Percentiles rank a stretch among this genome's conserved stretches.
These are phyloP conservation scores for Papilio protenor DNA, from an alignment of 2,888 invertebrate species.

Conservation along the genomic window DNA sequence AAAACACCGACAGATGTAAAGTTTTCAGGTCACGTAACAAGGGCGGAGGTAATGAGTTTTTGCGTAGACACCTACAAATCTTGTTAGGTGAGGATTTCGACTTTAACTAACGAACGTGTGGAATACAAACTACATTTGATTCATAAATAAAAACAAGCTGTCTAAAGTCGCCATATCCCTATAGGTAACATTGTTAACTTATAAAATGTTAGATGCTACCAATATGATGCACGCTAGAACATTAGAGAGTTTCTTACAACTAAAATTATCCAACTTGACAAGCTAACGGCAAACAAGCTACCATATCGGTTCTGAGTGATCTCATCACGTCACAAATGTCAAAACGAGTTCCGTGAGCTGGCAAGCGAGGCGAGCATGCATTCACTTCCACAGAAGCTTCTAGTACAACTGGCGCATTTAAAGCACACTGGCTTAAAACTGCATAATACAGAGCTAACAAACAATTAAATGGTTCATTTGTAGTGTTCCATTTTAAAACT, in stretches of 20 bases:
- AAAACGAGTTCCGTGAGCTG: constrained; percentile 53
- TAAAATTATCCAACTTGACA: constrained; percentile 7
- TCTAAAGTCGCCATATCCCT: too few species aligned
- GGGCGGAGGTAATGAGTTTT: constrained; percentile 15
- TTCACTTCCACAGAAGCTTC: constrained; percentile 13
- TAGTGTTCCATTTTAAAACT: not conserved
- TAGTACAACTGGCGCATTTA: constrained; percentile 6
- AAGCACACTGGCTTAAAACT: not conserved
- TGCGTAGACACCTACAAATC: constrained; percentile 11
- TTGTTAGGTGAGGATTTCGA: not conserved
- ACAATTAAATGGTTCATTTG: not conserved
- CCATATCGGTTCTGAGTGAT: constrained; percentile 51
- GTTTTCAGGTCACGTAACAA: constrained; percentile 28
- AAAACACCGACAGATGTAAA: constrained; percentile 8
- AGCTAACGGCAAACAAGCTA: constrained; percentile 42
- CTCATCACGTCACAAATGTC: constrained; percentile 55
- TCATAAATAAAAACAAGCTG: too few species aligned
- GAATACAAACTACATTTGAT: not conserved
- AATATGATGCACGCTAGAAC: not conserved
- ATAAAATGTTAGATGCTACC: not conserved
- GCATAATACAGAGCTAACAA: not conserved
- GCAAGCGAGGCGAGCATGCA: constrained; percentile 24
- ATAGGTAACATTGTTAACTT: too few species aligned
- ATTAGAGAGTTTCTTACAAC: not conserved
- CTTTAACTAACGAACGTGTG: not conserved